Conservation (phyloP, 2,113 vertebrate genomes). For the Cyrtonyx montezumae region DNA sequence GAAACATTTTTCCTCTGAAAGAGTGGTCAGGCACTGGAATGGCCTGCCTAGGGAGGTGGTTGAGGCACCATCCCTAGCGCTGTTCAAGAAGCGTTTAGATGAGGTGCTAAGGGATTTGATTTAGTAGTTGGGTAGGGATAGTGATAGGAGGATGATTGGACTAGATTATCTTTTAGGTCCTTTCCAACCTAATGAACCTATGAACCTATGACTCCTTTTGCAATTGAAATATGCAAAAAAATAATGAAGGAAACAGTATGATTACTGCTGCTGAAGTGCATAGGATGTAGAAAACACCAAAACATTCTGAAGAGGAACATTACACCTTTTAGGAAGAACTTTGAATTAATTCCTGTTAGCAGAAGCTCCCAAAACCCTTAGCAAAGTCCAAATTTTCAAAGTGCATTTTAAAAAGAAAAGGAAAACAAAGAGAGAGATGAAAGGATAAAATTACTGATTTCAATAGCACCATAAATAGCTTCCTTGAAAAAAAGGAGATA, state of each 20-base stretch:
- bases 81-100: too few relatives aligned
- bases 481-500: not conserved
- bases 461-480: not conserved
- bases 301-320: not conserved
- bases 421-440: too few relatives aligned
- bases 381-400: not conserved
- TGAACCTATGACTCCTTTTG: not conserved
- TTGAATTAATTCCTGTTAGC: not conserved
- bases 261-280: not conserved
- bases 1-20: too few relatives aligned
- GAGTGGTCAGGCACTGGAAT: too few relatives aligned
- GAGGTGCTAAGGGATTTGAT: too few relatives aligned
- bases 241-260: not conserved
- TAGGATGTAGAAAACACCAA: not conserved
- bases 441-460: not conserved
- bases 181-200: too few relatives aligned
- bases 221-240: not conserved
- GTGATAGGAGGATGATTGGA: too few relatives aligned
- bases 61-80: too few relatives aligned
- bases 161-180: too few relatives aligned
- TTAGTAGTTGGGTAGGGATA: too few relatives aligned
- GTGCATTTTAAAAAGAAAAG: not conserved
- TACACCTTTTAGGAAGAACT: not conserved
- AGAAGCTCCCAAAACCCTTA: not conserved
- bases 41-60: too few relatives aligned